A percentile compares a stretch with the other conserved stretches of the same genome.
These are phyloP conservation scores for Acrossocheilus wenchowensis DNA, from an alignment of 2,797 vertebrate genomes.

Conservation along the genomic window DNA sequence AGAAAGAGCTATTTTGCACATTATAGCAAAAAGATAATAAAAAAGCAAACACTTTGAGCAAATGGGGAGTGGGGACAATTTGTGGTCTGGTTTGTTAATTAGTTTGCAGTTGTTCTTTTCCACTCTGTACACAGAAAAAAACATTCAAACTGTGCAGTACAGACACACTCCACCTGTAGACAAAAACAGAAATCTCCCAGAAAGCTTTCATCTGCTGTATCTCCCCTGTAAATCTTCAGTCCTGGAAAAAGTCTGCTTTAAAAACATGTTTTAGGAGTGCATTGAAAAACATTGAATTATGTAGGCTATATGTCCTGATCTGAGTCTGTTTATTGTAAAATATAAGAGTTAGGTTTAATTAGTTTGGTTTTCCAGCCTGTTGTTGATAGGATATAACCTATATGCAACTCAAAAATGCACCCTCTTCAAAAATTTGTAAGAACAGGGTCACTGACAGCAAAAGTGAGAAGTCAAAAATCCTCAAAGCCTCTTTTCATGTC, in stretches of 20 bases:
- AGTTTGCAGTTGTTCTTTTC: neutral
- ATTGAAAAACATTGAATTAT: conserved; percentile 55
- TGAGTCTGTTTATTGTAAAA: neutral
- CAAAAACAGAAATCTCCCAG: conserved; percentile 41
- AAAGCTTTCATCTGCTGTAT: conserved; percentile 75
- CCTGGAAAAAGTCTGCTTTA: conserved; percentile 53
- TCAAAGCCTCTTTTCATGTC: neutral
- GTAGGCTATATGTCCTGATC: conserved; percentile 49
- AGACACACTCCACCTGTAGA: neutral
- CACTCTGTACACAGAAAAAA: neutral
- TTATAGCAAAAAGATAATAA: neutral
- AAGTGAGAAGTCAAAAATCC: neutral
- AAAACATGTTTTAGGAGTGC: conserved; percentile 63
- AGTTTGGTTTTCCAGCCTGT: neutral
- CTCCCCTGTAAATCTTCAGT: conserved; percentile 66
- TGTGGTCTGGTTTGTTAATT: neutral
- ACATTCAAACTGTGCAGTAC: neutral
- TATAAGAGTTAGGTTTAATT: neutral
- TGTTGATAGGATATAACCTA: neutral
- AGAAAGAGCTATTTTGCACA: neutral
- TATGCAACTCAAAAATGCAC: neutral
- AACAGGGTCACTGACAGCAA: neutral
- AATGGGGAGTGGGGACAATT: neutral
- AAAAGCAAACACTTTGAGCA: neutral
- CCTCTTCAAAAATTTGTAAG: neutral